A percentile compares a stretch with the other conserved stretches of the same genome.
Conservation (phyloP, 2,888 invertebrate genomes). For the Nomada lathburiana region DNA sequence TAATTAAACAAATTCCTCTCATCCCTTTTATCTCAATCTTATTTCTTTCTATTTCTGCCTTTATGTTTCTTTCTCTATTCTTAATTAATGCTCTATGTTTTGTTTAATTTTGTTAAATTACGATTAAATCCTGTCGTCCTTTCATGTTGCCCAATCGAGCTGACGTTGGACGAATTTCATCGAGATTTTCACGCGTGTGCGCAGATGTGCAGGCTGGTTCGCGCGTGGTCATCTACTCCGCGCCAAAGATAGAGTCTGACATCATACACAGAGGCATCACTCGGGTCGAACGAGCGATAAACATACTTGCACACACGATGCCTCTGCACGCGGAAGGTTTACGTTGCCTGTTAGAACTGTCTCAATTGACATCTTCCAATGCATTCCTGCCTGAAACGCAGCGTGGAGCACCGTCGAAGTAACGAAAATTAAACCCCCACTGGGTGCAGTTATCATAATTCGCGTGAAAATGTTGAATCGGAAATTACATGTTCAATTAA, state of each 20-base stretch:
- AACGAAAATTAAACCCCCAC: background rate
- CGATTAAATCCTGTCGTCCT: background rate
- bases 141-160: background rate
- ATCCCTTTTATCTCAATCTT: too few species aligned
- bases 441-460: background rate
- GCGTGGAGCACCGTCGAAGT: background rate
- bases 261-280: conserved; percentile 74
- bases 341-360: conserved; percentile 65
- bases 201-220: conserved; percentile 35
- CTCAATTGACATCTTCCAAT: conserved; percentile 68
- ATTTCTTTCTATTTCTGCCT: too few species aligned
- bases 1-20: too few species aligned
- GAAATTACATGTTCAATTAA: background rate
- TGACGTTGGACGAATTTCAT: conserved; percentile 16
- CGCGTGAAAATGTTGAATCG: background rate
- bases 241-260: conserved; percentile 78
- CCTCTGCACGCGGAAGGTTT: conserved; percentile 66
- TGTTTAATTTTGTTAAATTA: background rate
- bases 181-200: conserved; percentile 36
- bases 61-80: background rate
- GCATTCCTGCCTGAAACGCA: conserved; percentile 29
- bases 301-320: conserved; percentile 63
- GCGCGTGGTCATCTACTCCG: conserved; percentile 74
- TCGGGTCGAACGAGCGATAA: conserved; percentile 72
- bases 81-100: too few species aligned